Evolutionary conservation across 2,888 invertebrate species (phyloP), one percentile per base, ranked within the genome.

Genomic region (Rotaria sp.): DNA sequence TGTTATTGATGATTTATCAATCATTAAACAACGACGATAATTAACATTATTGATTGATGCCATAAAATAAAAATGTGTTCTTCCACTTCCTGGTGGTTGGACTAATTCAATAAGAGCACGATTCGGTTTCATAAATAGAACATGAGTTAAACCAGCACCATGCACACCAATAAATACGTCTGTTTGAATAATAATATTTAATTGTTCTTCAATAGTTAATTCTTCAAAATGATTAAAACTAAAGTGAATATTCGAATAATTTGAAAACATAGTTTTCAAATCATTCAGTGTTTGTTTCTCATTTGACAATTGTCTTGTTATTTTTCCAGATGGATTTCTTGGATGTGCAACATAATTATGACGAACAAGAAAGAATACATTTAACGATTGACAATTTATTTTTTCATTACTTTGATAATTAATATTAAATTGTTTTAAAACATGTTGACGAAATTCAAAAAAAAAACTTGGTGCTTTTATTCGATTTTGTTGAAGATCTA

Each of bases 161-260:
- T 91, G 91, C 90, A 91, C 90, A 3, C 91, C 91, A 2, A 91
- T 88, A 26, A 91, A 88, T 84, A 91, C 89, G 88, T 91, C 90
- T 2, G 90, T 89, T 21, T 88, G 87, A 3, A 89, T 59, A 15
- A 90, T 88, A 4, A 88, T 41, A 74, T 88, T 57, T 48, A 91
- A 88, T 88, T 91, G 91, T 30, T 89, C 85, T 21, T 87, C 75
- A 88, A 91, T 89, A 15, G 88, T 74, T 84, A 90, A 88, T 11
- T 87, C 59, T 75, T 91, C 91, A 24, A 90, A 88, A 87, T 90
- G 90, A 21, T 89, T 57, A 15, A 88, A 90, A 35, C 80, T 87
- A 0, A 90, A 88, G 50, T 84, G 85, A 84, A 88, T 88, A 18
- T 87, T 87, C 11, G 89, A 88, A 59, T 89, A 88, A 50, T 87